These are phyloP conservation scores for Pseudolaguvia tuberculata DNA, from an alignment of 2,113 vertebrate species.

Conservation along the genomic window DNA sequence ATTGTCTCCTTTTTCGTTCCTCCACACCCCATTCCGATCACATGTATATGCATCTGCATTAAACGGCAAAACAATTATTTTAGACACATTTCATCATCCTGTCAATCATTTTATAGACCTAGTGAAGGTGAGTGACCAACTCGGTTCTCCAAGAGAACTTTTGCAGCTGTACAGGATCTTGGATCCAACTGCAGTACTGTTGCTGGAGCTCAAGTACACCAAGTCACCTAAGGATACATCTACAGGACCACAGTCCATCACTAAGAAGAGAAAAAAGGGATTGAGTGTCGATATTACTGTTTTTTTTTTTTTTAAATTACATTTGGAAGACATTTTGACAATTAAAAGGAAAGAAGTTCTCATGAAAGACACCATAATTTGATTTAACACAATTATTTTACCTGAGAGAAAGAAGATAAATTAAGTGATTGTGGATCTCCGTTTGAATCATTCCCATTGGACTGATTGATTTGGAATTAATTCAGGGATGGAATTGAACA, in stretches of 20 bases:
- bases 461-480: not conserved
- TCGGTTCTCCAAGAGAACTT: conserved; percentile 39
- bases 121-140: not conserved
- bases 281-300: not conserved
- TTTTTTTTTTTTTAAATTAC: too few relatives aligned
- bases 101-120: not conserved
- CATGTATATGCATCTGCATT: conserved; percentile 76
- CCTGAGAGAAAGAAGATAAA: not conserved
- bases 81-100: not conserved
- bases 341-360: not conserved
- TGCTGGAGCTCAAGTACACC: conserved; percentile 73
- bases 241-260: conserved; percentile 80
- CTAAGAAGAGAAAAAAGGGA: conserved; percentile 62
- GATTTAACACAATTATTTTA: not conserved
- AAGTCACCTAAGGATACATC: conserved; percentile 70
- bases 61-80: not conserved
- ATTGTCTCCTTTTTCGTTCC: conserved; percentile 66
- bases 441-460: too few relatives aligned
- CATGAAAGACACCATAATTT: not conserved
- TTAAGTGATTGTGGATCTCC: not conserved
- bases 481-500: not conserved
- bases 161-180: conserved; percentile 76
- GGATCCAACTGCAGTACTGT: conserved; percentile 79
- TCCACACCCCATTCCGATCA: conserved; percentile 71
- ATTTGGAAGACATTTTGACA: not conserved